Base-by-base conservation (phyloP, 2,113 vertebrate genomes). In the Plestiodon gilberti region DNA sequence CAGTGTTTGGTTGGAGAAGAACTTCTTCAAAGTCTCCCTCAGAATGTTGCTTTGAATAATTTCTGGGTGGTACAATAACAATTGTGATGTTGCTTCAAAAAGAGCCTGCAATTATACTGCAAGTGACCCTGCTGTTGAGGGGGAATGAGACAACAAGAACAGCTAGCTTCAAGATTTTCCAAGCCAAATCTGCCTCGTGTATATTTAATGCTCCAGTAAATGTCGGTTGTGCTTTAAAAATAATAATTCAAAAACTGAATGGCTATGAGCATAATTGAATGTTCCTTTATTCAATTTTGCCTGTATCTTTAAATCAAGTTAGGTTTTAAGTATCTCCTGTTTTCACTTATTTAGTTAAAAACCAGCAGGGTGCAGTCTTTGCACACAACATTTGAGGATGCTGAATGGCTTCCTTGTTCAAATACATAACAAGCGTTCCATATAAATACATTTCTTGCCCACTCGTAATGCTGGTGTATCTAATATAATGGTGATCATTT, bases 311-410 rank as follows among this genome's bases (percentile, higher is more conserved):
- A 71, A 2, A 6, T 1, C 4, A 59, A 2, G 4, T 71, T 28
- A 4, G 13, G 79, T n/a, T 8, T 0, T 18, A 2, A n/a, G 1
- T 2, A 5, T 74, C 74, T 25, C 0, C 6, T 80, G 33, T 14
- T 35, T 48, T 22, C 2, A 84, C 88, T 20, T 2, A 14, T 85
- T 87, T 87, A 28, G 25, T 74, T 18, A 8, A 0, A 30, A 57
- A 67, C 94, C 93, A 88, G 93, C 82, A 88, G 93, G 81, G 90
- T 48, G 87, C 90, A 89, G 86, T 81, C 91, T 94, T 78, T 28
- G 88, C 90, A 75, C 92, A 1, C 75, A 55, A 0, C 1, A 3
- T 62, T 85, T 64, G 74, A 48, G 87, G 0, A 8, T 1, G 1
- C 2, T 40, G 23, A 30, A 70, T 13, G 20, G 14, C 82, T 65